Percentiles rank a stretch among this genome's conserved stretches.
These are phyloP conservation scores for Maniola hyperantus DNA, from an alignment of 2,888 invertebrate genomes.

Conservation along the genomic window DNA sequence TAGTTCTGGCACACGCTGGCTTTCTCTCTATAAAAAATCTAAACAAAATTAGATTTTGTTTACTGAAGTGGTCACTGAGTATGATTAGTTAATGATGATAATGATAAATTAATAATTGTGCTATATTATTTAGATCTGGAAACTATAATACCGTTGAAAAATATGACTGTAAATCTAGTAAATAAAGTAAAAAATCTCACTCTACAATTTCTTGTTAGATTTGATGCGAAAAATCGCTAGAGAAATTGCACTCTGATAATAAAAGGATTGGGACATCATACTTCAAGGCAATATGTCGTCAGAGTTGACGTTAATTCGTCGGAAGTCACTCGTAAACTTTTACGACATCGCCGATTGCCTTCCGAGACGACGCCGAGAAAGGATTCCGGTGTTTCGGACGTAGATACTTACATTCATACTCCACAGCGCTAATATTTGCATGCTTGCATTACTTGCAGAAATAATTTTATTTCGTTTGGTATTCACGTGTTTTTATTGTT, in stretches of 20 bases:
- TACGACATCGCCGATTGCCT: constrained; percentile 72
- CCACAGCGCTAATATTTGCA: constrained; percentile 23
- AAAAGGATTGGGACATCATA: constrained; percentile 28
- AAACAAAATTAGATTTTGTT: no score
- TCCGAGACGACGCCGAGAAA: constrained; percentile 62
- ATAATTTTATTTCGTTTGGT: not conserved
- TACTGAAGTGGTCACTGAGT: no score
- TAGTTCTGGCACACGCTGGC: no score
- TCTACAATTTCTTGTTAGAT: not conserved
- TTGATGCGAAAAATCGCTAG: constrained; percentile 1
- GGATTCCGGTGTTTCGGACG: constrained; percentile 54
- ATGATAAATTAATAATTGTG: no score
- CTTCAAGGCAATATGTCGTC: constrained; percentile 43
- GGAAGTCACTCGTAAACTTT: constrained; percentile 78
- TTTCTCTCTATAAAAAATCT: no score
- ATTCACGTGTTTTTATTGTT: not conserved
- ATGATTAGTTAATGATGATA: no score
- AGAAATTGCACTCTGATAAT: constrained; percentile 13
- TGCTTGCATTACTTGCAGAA: constrained; percentile 10
- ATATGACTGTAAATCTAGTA: no score
- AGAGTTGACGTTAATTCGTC: constrained; percentile 66
- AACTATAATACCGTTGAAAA: no score
- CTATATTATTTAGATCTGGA: no score
- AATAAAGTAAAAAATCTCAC: no score
- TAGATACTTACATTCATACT: constrained; percentile 30